These are phyloP conservation scores for Limosa lapponica DNA, from an alignment of 2,797 vertebrate species.

Conservation along the genomic window DNA sequence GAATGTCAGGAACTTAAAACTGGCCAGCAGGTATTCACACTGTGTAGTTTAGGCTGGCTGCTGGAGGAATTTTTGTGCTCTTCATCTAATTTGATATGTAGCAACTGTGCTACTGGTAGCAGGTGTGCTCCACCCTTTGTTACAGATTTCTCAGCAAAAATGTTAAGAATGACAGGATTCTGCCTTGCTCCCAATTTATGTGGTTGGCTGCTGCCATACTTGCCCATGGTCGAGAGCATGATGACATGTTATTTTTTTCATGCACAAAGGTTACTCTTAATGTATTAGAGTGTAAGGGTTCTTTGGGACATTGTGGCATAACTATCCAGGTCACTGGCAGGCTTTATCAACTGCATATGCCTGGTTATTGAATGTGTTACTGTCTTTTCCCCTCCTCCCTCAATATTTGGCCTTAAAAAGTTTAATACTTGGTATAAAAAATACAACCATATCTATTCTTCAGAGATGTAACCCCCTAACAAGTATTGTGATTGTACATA, in stretches of 20 bases:
- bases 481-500: background rate
- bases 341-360: background rate
- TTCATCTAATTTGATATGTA: constrained; percentile 2
- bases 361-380: background rate
- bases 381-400: background rate
- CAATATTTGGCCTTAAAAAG: background rate
- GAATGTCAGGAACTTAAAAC: background rate
- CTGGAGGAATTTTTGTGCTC: background rate
- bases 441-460: background rate
- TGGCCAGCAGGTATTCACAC: background rate
- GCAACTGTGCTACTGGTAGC: background rate
- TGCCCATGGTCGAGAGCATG: background rate
- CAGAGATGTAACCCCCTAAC: background rate
- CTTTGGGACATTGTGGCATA: background rate
- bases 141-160: background rate
- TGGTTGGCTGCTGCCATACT: background rate
- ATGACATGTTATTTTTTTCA: background rate
- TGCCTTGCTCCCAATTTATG: background rate
- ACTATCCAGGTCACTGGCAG: background rate
- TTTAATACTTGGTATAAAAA: background rate
- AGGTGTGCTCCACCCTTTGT: background rate
- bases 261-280: background rate
- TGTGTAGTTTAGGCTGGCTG: background rate
- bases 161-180: background rate
- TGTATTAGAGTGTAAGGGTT: background rate